Base-by-base conservation (phyloP, 2,113 vertebrate species). In the Alosa alosa region DNA sequence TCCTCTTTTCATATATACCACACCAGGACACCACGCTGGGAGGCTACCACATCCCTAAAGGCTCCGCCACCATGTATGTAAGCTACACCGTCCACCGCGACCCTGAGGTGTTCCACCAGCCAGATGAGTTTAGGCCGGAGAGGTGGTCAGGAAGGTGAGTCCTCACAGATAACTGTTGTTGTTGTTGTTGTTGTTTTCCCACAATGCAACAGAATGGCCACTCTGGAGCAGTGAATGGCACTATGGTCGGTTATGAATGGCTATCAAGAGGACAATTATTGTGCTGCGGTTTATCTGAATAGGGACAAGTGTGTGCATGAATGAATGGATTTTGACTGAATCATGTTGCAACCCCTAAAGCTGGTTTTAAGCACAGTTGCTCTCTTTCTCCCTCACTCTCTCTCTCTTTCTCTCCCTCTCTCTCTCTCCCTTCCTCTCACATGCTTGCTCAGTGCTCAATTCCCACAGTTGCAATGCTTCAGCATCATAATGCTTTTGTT, bases 41-140 rank as follows among this genome's bases (percentile, higher is more conserved):
- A 41, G 91, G 90, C 20, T 93, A 90, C 84, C 49, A 85, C 8
- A 84, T 94, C 60, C 90, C 92, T n/a, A 91, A 92, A 86, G 90
- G 83, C 83, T 78, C 88, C 0, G 90, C 87, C 5, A 90, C 64
- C 1, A 55, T 94, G 72, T 94, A 91, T 39, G 84, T 93, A 86
- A 93, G 90, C 86, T 90, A 93, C 22, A 64, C 87, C 0, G 81
- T 94, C 49, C 92, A 94, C 86, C 90, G 90, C 0, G 92, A 94
- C 87, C 93, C 92, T 0, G 91, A 94, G 78, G 90, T 93, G 81
- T 94, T 95, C 81, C 85, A 92, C 47, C 87, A 94, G 88, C 92
- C 94, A 0, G 90, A 93, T 55, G 45, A 52, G 85, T 94, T 94
- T 88, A 88, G 91, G 84, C 92, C 92, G 0, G 91, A 93, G 83